A percentile compares a stretch with the other conserved stretches of the same genome.
These are phyloP conservation scores for Brachionus rotundiformis DNA, from an alignment of 1,140 invertebrate genomes.

Conservation along the genomic window DNA sequence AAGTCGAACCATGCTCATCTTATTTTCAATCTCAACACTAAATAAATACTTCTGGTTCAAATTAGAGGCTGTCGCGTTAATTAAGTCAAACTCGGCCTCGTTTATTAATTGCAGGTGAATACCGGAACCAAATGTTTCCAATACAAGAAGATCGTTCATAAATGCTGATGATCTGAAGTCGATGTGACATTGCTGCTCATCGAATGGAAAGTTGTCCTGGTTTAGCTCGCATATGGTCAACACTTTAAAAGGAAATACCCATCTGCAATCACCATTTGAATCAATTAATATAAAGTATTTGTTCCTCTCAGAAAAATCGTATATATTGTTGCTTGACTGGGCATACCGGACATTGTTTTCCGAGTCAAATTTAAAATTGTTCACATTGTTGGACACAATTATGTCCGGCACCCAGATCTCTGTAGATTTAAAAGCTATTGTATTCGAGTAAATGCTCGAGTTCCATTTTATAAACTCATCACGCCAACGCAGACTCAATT, in stretches of 20 bases:
- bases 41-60: neutral
- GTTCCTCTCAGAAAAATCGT: constrained; percentile 22
- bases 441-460: constrained; percentile 37
- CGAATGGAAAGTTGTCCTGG: constrained; percentile 42
- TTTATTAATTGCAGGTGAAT: constrained; percentile 9
- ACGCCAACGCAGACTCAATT: neutral
- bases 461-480: constrained; percentile 48
- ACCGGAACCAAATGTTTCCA: constrained; percentile 8
- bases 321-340: neutral
- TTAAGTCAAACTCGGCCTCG: constrained; percentile 13
- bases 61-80: neutral
- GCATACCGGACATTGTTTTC: neutral
- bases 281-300: neutral
- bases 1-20: neutral
- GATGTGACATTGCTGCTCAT: constrained; percentile 27
- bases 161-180: constrained; percentile 40
- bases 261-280: constrained; percentile 35
- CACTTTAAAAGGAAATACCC: constrained; percentile 43
- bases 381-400: constrained; percentile 16
- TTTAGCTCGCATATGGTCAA: constrained; percentile 27
- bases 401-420: constrained; percentile 46
- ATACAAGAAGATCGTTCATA: neutral
- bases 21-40: neutral
- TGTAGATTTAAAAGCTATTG: neutral
- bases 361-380: constrained; percentile 31